Evolutionary conservation across 2,113 vertebrate species (phyloP), one percentile per base, ranked within the genome.

Genomic region (Heterocephalus glaber): DNA sequence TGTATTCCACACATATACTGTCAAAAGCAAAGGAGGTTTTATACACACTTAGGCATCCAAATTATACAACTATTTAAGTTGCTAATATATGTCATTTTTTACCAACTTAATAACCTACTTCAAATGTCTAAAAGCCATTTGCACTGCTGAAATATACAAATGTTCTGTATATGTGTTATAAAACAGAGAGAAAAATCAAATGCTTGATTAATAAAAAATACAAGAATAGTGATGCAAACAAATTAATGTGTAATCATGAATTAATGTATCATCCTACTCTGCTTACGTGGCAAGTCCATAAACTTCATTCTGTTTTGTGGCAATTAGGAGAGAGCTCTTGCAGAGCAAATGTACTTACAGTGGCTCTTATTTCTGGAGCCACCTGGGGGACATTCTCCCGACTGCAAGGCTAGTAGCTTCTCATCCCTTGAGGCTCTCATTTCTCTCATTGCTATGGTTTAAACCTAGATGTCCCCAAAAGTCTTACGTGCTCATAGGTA

Each of bases 151-250:
- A 86, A 70, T 26, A 68, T 0, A 26, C 2, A 47, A 61, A 90
- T 83, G 52, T 11, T 7, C 11, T 76, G 19, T 74, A 30, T 66
- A 9, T 63, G 30, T 33, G 6, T 90, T 77, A 60, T 47, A 26
- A 92, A 87, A 92, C 81, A 58, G 89, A 61, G 81, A 89, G 10
- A 41, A 96, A n/a, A 93, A 84, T 79, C 54, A 77, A 30, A 76
- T 81, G 19, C 16, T 19, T 66, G 14, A 58, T 81, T 77, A 60
- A 90, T 92, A 38, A 92, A 33, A 76, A 88, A 86, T 16, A 86
- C 49, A 91, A 5, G n/a, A 28, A 89, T 86, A 97, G 11, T 94
- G 47, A 16, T n/a, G 13, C 4, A 66, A 90, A 60, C 60, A 86
- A 79, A 88, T 81, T 88, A 30, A 81, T 60, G 16, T 61, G 10